phyloP scores from a whole-genome alignment of 2,113 vertebrate genomes.

The Triplophysa dalaica region DNA sequence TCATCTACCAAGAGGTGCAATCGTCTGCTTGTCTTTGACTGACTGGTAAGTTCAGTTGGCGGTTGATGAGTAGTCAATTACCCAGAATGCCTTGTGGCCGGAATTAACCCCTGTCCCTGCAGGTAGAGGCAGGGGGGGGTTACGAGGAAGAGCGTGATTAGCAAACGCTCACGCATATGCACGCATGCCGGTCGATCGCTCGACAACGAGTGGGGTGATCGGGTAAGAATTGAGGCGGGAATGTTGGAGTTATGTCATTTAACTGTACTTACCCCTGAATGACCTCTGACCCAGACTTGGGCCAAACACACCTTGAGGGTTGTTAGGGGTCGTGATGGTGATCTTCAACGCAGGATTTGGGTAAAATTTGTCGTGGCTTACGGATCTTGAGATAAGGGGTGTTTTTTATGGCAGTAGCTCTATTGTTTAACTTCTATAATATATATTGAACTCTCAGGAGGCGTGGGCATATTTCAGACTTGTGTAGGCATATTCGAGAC shows the following conservation, averaged over 20 bases:
- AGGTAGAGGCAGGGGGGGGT: conserved; percentile 67
- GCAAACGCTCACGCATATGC: conserved; percentile 45
- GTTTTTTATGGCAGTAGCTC: not conserved
- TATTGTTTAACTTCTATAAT: not conserved
- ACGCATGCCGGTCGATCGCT: conserved; percentile 23
- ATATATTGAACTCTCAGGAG: not conserved
- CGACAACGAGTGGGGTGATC: conserved; percentile 44
- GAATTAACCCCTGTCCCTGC: conserved; percentile 77
- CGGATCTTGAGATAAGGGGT: conserved; percentile 2
- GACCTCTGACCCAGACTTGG: conserved; percentile 69
- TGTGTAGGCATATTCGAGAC: not conserved
- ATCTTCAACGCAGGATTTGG: conserved; percentile 59
- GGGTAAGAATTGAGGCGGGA: conserved; percentile 63
- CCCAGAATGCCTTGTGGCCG: conserved; percentile 66
- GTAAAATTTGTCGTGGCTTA: conserved; percentile 68
- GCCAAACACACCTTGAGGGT: conserved; percentile 67
- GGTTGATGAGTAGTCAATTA: conserved; percentile 75
- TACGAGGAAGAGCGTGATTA: conserved; percentile 73
- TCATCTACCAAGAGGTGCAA: conserved; percentile 39
- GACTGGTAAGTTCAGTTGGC: conserved; percentile 67
- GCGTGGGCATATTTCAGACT: not conserved
- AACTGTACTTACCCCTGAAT: conserved; percentile 65
- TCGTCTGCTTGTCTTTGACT: conserved; percentile 48
- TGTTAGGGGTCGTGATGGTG: conserved; percentile 57
- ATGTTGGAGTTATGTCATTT: conserved; percentile 65